Percentiles rank a stretch among this genome's conserved stretches.
phyloP scores from a whole-genome alignment of 2,888 invertebrate genomes.

The Sinodicranocentrus sp. region DNA sequence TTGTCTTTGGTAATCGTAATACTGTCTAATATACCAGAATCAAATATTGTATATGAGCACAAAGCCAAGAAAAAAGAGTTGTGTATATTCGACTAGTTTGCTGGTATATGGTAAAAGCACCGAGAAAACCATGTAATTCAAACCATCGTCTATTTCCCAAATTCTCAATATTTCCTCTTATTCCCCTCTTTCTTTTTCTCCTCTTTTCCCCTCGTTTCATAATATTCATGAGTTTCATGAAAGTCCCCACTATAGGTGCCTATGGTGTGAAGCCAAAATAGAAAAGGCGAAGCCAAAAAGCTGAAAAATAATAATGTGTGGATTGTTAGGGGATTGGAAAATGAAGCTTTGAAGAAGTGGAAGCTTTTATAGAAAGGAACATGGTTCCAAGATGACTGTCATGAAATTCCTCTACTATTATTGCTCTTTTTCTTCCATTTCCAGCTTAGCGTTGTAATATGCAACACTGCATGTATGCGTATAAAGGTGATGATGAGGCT shows the following conservation, averaged over 20 bases:
- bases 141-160: conserved; percentile 48
- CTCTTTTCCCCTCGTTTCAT: conserved; percentile 30
- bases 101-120: conserved; percentile 36
- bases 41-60: conserved; percentile 52
- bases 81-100: conserved; percentile 30
- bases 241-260: background rate
- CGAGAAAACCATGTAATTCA: conserved; percentile 54
- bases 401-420: conserved; percentile 3
- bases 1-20: conserved; percentile 36
- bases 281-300: conserved; percentile 36
- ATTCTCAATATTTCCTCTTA: conserved; percentile 31
- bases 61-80: conserved; percentile 48
- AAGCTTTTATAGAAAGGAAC: background rate
- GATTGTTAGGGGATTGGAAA: conserved; percentile 46
- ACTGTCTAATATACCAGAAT: conserved; percentile 30
- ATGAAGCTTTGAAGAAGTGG: conserved; percentile 26
- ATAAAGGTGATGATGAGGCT: background rate
- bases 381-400: conserved; percentile 9
- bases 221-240: conserved; percentile 37
- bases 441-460: background rate
- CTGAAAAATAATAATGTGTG: conserved; percentile 53
- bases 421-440: background rate
- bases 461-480: background rate
- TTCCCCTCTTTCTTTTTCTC: conserved; percentile 22
- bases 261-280: conserved; percentile 8